Base-by-base conservation (phyloP, 53 echinoderm and acorn worm genomes). In the Patiria pectinifera region DNA sequence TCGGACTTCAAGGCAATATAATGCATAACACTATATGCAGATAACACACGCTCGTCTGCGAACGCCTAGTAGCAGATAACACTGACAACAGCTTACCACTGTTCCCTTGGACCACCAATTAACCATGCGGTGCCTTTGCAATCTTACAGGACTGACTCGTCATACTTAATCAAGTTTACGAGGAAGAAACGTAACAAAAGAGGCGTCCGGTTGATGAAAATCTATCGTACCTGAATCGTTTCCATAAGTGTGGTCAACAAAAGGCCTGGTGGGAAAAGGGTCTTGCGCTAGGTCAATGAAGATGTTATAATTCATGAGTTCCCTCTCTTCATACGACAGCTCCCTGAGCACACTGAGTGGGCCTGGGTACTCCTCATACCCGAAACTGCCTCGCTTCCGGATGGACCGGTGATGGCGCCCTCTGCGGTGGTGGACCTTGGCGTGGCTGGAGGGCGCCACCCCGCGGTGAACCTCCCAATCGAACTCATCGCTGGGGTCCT, bases 391-490 rank as follows among this genome's bases (percentile, higher is more conserved):
- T 53, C 87, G 24, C 78, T 87, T 87, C 21, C 87, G 61, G 26
- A 87, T 25, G 9, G 45, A 60, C 45, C 45, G 66, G 14, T 45
- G 47, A 13, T 79, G 79, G 16, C 79, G 79, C 79, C 4, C 11
- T 44, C 24, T 8, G 74, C 11, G 74, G 24, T 8, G 24, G 24
- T 24, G 23, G 9, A 74, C 15, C 10, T 21, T 11, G 6, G 48
- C 46, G 4, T 44, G 45, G 76, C 16, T 77, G 60, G 76, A 60
- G 48, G 86, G 92, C 10, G 58, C 48, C 71, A 86, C 35, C 11
- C 86, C 92, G 58, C 86, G 62, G 43, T 92, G 86, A 45, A 92
- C 80, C 76, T 94, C 91, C 97, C 97, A 96, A 76, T 96, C 96
- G 15, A 96, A 87, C 44, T 95, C 97, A 85, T 95, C 95, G 16